Conservation (phyloP, 2,113 vertebrate genomes). For the Ascaphus truei region DNA sequence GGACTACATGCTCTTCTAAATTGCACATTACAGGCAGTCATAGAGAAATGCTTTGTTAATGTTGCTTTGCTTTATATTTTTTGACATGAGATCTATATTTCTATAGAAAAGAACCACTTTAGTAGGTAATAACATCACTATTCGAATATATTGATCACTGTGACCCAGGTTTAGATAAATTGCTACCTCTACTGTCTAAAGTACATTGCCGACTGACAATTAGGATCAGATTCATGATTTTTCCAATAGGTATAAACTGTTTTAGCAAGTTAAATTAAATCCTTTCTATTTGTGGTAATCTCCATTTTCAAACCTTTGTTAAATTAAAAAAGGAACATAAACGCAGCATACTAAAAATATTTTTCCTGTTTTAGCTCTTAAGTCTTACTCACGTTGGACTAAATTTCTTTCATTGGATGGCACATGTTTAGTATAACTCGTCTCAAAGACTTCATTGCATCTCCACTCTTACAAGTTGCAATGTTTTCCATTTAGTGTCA, state of each 20-base stretch:
- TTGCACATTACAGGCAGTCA: not conserved
- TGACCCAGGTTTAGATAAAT: conserved; percentile 57
- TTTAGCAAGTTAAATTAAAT: conserved; percentile 54
- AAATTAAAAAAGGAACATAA: no score
- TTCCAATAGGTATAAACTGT: conserved; percentile 52
- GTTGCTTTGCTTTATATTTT: conserved; percentile 5
- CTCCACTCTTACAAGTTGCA: not conserved
- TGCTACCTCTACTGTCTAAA: conserved; percentile 48
- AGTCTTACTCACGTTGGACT: no score
- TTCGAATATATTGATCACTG: conserved; percentile 51
- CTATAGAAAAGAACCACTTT: conserved; percentile 42
- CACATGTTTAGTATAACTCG: no score
- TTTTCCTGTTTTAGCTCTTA: no score
- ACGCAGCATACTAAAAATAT: no score
- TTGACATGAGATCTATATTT: conserved; percentile 33
- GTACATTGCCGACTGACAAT: conserved; percentile 55
- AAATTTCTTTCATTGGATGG: no score
- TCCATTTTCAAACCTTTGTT: no score
- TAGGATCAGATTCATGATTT: conserved; percentile 58
- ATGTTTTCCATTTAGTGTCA: not conserved
- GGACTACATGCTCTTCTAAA: not conserved
- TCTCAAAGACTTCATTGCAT: no score
- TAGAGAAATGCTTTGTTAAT: not conserved
- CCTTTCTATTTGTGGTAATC: no score
- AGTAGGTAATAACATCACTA: conserved; percentile 44